Percentiles rank a stretch among this genome's conserved stretches.
Evolutionary conservation across 1,140 invertebrate genomes (phyloP).

Genomic region (Gryllus bimaculatus): DNA sequence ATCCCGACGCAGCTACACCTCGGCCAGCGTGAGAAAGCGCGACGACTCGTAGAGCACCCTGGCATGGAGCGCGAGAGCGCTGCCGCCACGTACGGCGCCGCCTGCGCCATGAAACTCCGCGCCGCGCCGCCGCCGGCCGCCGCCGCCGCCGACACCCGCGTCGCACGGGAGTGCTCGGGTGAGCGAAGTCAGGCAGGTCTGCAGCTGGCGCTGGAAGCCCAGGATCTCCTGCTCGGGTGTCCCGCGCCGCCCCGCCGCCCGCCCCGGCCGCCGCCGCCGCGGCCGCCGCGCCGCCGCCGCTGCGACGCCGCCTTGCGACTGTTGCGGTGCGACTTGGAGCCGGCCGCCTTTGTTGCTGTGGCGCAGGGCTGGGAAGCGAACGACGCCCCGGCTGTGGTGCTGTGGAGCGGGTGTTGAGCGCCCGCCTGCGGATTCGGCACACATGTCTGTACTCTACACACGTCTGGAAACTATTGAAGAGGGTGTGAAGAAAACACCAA

Average conservation of each 20-base stretch:
- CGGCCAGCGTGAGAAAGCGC: slow-evolving; percentile 33
- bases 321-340: too few relatives aligned
- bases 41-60: slow-evolving; percentile 39
- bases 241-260: slow-evolving; percentile 19
- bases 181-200: slow-evolving; percentile 41
- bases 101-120: slow-evolving; percentile 26
- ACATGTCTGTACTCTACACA: too few relatives aligned
- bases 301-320: too few relatives aligned
- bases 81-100: slow-evolving; percentile 31
- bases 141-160: slow-evolving; percentile 20
- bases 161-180: slow-evolving; percentile 26
- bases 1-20: slow-evolving; percentile 12
- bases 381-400: too few relatives aligned
- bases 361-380: too few relatives aligned
- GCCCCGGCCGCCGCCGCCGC: too few relatives aligned
- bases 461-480: too few relatives aligned
- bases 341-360: too few relatives aligned
- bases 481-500: too few relatives aligned
- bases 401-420: too few relatives aligned
- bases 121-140: slow-evolving; percentile 28
- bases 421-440: too few relatives aligned
- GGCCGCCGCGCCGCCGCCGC: too few relatives aligned
- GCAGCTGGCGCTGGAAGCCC: slow-evolving; percentile 42
- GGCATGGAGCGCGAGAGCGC: slow-evolving; percentile 40
- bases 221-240: slow-evolving; percentile 41